Base-by-base conservation (phyloP, 2,113 vertebrate species). In the Cheilinus undulatus region DNA sequence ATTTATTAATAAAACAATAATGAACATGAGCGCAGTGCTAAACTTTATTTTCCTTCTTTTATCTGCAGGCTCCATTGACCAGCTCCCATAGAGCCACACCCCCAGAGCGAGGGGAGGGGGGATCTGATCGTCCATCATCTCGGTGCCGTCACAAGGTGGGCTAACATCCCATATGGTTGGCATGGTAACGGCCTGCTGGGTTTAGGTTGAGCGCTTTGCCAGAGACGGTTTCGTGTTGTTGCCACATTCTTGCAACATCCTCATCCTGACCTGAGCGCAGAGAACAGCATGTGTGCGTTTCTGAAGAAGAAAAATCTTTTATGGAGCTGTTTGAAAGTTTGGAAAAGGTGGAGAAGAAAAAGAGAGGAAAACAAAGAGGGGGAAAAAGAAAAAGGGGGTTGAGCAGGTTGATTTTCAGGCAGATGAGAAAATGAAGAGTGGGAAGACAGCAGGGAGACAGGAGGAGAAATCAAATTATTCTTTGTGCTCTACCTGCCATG, bases 211-310 rank as follows among this genome's bases (percentile, higher is more conserved):
- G 81, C 72, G 15, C 64, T 83, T 85, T 81, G 82, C 82, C 82
- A 76, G 78, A 86, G 83, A 84, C 82, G 60, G 77, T 92, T 90
- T 90, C 88, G 86, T 74, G 73, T 84, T 89, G 84, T 90, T 91
- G 89, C 91, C 85, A 84, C 85, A 87, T 64, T 91, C 78, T 92
- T 92, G 88, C 91, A 90, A 84, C 91, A 92, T 90, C 86, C 71
- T 46, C 42, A 45, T 45, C 80, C 85, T 70, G 89, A 86, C 83
- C 88, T 84, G 79, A 83, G 30, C 73, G 49, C 63, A 32, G 65
- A 45, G 68, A 80, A 53, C 54, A 26, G 45, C 59, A n/a, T 46
- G 67, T 71, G 79, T 81, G 78, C 77, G 66, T 80, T 79, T 69
- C 51, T 58, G 49, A 76, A 45, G 74, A 59, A n/a, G n/a, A n/a